Conservation (phyloP, 1,140 invertebrate genomes). For the Cyclargus thomasi region DNA sequence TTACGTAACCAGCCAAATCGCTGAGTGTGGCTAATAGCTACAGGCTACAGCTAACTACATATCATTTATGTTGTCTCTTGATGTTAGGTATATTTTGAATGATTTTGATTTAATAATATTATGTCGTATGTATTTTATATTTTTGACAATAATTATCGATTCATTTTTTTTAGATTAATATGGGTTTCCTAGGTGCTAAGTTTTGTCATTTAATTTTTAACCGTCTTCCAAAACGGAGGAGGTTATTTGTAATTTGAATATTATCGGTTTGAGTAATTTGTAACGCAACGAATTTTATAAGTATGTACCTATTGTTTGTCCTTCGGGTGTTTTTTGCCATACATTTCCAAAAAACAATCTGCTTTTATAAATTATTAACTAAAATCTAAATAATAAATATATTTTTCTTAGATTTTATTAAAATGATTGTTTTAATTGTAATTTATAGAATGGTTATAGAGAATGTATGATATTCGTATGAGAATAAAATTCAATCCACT, state of each 20-base stretch:
- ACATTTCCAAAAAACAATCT: no score
- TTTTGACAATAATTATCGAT: conserved; percentile 8
- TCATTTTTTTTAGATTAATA: background rate
- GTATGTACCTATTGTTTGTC: background rate
- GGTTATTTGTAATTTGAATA: background rate
- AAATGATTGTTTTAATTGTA: background rate
- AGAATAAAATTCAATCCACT: background rate
- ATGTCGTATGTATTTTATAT: background rate
- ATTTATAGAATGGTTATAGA: background rate
- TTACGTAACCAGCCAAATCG: background rate
- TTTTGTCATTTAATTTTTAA: background rate
- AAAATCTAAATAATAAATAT: background rate
- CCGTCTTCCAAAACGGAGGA: no score
- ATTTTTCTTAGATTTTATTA: background rate
- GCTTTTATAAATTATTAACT: background rate
- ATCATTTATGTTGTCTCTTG: background rate
- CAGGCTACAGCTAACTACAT: background rate
- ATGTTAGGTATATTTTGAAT: background rate
- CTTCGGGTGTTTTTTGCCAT: background rate
- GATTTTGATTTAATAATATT: background rate
- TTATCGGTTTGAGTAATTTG: background rate
- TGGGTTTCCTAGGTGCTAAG: conserved; percentile 6
- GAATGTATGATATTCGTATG: background rate
- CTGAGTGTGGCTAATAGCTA: no score
- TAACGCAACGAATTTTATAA: conserved; percentile 3